Evolutionary conservation across 2,888 invertebrate species (phyloP), one percentile per base, ranked within the genome.

Genomic region (Parnassius orleans): DNA sequence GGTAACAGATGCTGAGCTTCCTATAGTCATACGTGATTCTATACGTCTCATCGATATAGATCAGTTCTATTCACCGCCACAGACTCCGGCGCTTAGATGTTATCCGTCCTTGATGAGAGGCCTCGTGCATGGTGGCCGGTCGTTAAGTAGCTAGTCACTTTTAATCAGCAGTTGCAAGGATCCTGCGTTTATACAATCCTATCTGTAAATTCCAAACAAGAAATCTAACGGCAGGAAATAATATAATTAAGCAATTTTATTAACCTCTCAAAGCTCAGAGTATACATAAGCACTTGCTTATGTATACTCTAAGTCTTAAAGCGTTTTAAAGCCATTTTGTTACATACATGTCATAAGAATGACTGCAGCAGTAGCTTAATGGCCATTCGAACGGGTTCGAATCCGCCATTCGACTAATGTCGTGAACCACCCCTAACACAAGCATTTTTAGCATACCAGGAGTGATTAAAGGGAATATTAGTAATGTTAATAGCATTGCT

Each of bases 51-150:
- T 57, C 54, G 53, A 12, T 52, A 63, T 44, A 54, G 63, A 51
- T 55, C 44, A 53, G 33, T 58, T 51, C 54, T 56, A 60, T 63
- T 60, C 56, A 63, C 47, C 56, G 59, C 14, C 55, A 19, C 15
- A 46, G 19, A 33, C 52, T 56, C 56, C 63, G 63, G 63, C 60
- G 59, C 60, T 56, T 56, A 63, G 63, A 63, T 63, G 56, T 24
- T 63, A 63, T 63, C 63, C 33, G 10, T n/a, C 9, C 43, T 54
- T 60, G 63, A 63, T 63, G 63, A 60, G 60, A 53, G 63, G 55
- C 55, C 61, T 33, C 57, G 41, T 42, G 55, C 63, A 60, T 50
- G 63, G 63, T 63, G 63, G 63, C 63, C 63, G 24, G 55, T 51
- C 50, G 58, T 60, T 60, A 63, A 55, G 41, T 14, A 56, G 46